Base-by-base conservation (phyloP, 1,140 invertebrate genomes). In the Sinella curviseta region DNA sequence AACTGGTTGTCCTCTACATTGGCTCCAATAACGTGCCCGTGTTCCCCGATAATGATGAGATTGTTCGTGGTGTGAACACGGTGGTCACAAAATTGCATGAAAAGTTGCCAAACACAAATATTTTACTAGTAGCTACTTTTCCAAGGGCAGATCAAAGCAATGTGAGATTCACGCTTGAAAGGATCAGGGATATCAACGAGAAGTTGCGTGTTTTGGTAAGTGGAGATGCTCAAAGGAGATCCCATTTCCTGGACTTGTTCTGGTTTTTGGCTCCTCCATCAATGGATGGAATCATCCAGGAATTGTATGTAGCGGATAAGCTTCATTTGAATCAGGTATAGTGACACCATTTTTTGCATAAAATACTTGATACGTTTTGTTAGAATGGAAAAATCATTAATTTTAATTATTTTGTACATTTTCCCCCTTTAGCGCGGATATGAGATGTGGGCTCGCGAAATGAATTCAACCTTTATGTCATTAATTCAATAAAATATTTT, bases 1-100 rank as follows among this genome's bases (percentile, higher is more conserved):
- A 95, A 89, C 93, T 94, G 3, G 74, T 75, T 4, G 74, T 75
- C 16, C 33, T 75, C 24, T 75, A 75, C 35, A 48, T 36, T 48
- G 74, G 74, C 17, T 75, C 74, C 3, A 75, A 75, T 48, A 75
- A 75, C 35, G 39, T 75, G 36, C 35, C 35, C 3, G 24, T 48
- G 34, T 31, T 31, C 30, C 34, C 74, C 3, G 24, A 74, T 24
- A 74, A 39, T 48, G 39, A 36, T 24, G 74, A 75, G 2, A 75
- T 75, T 48, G 39, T 75, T 16, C 34, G 30, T 33, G 74, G 74
- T 14, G 24, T 36, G 2, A 48, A 36, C 34, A 26, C 36, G 1
- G 39, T 54, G 12, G 39, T 75, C 4, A 30, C 14, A 8, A 54
- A 48, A 48, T 2, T 75, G 8, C 74, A 75, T 75, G 35, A 54